Evolutionary conservation across 1,140 invertebrate genomes (phyloP).

Genomic region (Lasioglossum albipes): DNA sequence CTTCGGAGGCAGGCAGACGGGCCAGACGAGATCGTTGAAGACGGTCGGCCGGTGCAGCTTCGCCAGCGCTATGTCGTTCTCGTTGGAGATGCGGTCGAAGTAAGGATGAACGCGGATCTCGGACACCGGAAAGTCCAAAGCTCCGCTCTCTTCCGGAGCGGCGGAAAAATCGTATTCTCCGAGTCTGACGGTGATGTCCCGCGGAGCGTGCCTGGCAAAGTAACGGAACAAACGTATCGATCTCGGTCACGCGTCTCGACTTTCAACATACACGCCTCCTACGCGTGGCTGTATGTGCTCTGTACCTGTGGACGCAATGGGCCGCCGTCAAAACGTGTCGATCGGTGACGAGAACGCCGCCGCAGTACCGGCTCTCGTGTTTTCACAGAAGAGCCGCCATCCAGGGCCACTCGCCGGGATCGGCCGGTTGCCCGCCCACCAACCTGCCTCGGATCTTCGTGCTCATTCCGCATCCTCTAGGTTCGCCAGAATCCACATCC

Average conservation of each 20-base stretch:
- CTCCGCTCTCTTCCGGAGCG: constrained; percentile 82
- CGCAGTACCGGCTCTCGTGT: constrained; percentile 84
- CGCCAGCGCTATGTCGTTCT: constrained; percentile 91
- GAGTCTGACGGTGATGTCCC: constrained; percentile 86
- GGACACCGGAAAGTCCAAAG: constrained; percentile 84
- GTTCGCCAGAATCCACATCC: constrained; percentile 26
- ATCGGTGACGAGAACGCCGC: constrained; percentile 89
- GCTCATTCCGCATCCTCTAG: constrained; percentile 85
- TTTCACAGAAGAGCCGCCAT: constrained; percentile 86
- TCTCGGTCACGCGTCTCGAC: background rate
- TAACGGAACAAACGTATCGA: no score
- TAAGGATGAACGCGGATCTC: constrained; percentile 84
- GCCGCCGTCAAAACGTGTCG: constrained; percentile 90
- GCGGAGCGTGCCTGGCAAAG: constrained; percentile 80
- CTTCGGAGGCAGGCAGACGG: constrained; percentile 89
- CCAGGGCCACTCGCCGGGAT: constrained; percentile 90
- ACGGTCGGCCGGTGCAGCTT: constrained; percentile 84
- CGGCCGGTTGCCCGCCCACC: constrained; percentile 83
- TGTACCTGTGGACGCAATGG: constrained; percentile 82
- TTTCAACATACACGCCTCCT: no score
- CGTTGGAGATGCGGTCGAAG: constrained; percentile 84
- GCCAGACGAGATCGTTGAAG: constrained; percentile 90
- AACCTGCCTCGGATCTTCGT: constrained; percentile 81
- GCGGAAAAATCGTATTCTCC: constrained; percentile 89
- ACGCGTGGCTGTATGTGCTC: background rate